Evolutionary conservation across 2,888 invertebrate genomes (phyloP).

Genomic region (Nymphalis c-album): DNA sequence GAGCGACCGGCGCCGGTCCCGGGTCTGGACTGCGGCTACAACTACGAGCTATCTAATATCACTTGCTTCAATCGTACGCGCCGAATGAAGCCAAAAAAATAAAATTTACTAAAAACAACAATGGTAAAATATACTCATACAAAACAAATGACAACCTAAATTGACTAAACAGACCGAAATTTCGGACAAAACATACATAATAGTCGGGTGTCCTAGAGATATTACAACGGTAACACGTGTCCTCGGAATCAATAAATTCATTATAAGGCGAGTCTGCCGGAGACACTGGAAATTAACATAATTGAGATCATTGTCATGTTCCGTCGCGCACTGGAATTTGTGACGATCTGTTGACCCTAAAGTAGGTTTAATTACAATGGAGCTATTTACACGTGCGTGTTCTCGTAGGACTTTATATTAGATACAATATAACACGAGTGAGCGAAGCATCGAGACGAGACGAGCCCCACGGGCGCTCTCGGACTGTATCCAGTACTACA

Average conservation of each 20-base stretch:
- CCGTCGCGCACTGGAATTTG: conserved; percentile 49
- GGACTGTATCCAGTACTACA: not conserved
- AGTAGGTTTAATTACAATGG: conserved; percentile 13
- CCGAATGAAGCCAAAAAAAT: conserved; percentile 64
- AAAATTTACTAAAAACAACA: conserved; percentile 76
- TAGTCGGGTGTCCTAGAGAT: not conserved
- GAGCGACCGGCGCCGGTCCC: conserved; percentile 27
- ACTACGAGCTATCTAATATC: conserved; percentile 74
- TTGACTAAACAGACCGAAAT: conserved; percentile 54
- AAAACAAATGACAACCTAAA: conserved; percentile 70
- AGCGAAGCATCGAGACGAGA: conserved; percentile 26
- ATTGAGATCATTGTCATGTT: conserved; percentile 56
- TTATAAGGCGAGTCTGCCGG: conserved; percentile 10
- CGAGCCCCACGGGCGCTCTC: not conserved
- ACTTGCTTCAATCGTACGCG: conserved; percentile 56
- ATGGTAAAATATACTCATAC: conserved; percentile 71
- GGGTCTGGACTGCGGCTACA: conserved; percentile 39
- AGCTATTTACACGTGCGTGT: conserved; percentile 15
- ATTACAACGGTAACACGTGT: not conserved
- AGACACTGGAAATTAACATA: conserved; percentile 31
- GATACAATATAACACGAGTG: conserved; percentile 17
- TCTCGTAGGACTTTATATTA: conserved; percentile 15
- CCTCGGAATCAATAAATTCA: conserved; percentile 8
- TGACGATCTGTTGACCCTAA: conserved; percentile 43
- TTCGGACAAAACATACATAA: conserved; percentile 31